Base-by-base conservation (phyloP, 2,888 invertebrate species). In the Aporophyla lueneburgensis region DNA sequence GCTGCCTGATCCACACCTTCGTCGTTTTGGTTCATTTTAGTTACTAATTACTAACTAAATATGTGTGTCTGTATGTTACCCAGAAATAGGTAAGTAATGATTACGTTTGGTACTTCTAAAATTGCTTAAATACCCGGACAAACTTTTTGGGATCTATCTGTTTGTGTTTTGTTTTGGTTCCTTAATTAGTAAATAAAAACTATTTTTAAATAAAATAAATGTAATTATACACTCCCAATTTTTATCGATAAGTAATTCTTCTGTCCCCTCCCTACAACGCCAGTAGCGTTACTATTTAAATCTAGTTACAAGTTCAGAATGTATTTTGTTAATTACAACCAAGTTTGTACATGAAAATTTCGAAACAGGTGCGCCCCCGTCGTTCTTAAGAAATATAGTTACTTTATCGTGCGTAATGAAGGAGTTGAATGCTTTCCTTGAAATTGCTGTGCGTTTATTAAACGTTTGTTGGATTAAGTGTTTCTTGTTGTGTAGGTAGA, bases 271-370 rank as follows among this genome's bases (percentile, higher is more conserved):
- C 66, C 76, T 86, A 86, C 69, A 87, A 88, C 86, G 85, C 89
- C 87, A 89, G 90, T 91, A 90, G 92, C 93, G 94, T 95, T 95
- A 95, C 96, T 96, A 96, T 96, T 96, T 96, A 96, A 96, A 96
- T 96, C 96, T 93, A 95, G 96, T 96, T 96, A 96, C 95, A 95
- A 96, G 96, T 96, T 96, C 92, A 93, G 95, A 96, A 96, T 96
- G 95, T 96, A 96, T 96, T 96, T 96, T 95, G 95, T 96, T 95
- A 96, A 96, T 96, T 96, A 96, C 95, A 93, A 93, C 92, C 93
- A 94, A 95, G 94, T 95, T 94, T 92, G 92, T 89, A 93, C 94
- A 95, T 93, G 95, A 96, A 96, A 95, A 95, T 95, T 94, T 94
- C 88, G 87, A 87, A 91, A 89, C 95, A 95, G 94, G 95, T 94